Evolutionary conservation across 2,888 invertebrate species (phyloP).

Genomic region (Tenthredo amoena): DNA sequence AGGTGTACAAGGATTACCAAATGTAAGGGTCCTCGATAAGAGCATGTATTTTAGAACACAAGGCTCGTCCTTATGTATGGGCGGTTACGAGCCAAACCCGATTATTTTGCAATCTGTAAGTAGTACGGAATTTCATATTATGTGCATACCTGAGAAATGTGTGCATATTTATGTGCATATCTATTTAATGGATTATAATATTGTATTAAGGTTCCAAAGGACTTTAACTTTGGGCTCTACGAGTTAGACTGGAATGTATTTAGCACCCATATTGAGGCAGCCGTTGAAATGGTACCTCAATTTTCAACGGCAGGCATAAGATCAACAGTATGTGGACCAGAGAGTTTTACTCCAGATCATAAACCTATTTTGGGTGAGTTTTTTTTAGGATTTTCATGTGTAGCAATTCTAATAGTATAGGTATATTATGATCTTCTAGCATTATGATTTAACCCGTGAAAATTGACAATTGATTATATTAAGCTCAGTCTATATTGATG

Average conservation of each 20-base stretch:
- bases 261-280: slow-evolving; percentile 86
- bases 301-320: slow-evolving; percentile 89
- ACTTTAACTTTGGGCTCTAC: slow-evolving; percentile 91
- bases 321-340: slow-evolving; percentile 93
- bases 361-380: slow-evolving; percentile 88
- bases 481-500: background rate
- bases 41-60: slow-evolving; percentile 91
- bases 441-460: background rate
- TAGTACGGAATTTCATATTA: slow-evolving; percentile 15
- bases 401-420: background rate
- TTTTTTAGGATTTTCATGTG: background rate
- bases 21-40: slow-evolving; percentile 92
- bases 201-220: slow-evolving; percentile 82
- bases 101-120: slow-evolving; percentile 87
- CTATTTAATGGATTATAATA: background rate
- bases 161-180: slow-evolving; percentile 29
- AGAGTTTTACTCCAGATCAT: slow-evolving; percentile 96
- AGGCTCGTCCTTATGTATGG: slow-evolving; percentile 90
- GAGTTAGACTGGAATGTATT: slow-evolving; percentile 94
- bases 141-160: background rate
- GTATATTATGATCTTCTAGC: background rate
- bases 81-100: slow-evolving; percentile 94
- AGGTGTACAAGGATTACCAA: slow-evolving; percentile 87
- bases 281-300: slow-evolving; percentile 87
- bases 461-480: slow-evolving; percentile 34